Percentiles rank a stretch among this genome's conserved stretches.
Evolutionary conservation across 2,113 vertebrate genomes (phyloP).

Genomic region (Megaceryle maxima): DNA sequence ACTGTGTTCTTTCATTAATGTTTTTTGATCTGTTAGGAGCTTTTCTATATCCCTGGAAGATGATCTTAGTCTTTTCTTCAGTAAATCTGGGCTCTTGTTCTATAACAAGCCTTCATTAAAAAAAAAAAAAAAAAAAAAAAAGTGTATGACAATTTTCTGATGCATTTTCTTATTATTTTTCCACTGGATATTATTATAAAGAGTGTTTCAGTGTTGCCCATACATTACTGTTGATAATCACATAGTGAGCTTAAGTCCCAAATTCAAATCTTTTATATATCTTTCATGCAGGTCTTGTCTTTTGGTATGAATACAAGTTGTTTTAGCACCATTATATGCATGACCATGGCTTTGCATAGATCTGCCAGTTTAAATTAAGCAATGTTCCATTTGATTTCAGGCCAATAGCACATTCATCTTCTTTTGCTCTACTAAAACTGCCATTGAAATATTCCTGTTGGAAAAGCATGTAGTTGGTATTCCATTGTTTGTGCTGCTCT

Average conservation of each 20-base stretch:
- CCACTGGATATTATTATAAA: not conserved
- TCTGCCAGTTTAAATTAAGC: not conserved
- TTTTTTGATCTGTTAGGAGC: not conserved
- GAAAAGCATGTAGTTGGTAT: not conserved
- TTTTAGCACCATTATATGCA: not conserved
- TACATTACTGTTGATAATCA: not conserved
- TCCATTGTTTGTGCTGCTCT: not conserved
- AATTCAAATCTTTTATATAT: not conserved
- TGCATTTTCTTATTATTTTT: not conserved
- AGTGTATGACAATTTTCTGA: not conserved
- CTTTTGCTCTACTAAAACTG: not conserved
- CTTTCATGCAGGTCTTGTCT: not conserved
- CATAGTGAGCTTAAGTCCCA: not conserved
- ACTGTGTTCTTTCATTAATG: not conserved
- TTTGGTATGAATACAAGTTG: not conserved
- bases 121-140: not conserved
- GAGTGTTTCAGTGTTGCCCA: not conserved
- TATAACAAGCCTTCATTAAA: not conserved
- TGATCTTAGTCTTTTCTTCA: not conserved
- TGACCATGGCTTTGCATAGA: not conserved
- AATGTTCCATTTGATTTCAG: not conserved
- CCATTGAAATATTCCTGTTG: not conserved
- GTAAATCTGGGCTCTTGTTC: not conserved
- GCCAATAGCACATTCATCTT: not conserved
- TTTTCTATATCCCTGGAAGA: not conserved